Base-by-base conservation (phyloP, 2,888 invertebrate species). In the Allophyes oxyacanthae region DNA sequence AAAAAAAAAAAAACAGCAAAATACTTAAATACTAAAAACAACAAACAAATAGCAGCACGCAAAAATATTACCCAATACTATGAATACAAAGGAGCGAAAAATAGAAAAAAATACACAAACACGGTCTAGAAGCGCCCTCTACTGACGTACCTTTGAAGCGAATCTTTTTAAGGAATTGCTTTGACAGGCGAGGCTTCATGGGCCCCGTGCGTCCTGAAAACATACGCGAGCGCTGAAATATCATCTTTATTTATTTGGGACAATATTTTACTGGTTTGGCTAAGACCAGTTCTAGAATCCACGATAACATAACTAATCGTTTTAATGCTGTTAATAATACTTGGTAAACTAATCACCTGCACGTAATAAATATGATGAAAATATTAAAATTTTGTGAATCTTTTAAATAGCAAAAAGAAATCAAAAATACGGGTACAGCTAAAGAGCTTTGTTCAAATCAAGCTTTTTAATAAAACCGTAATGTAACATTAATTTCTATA, bases 131-230 rank as follows among this genome's bases (percentile, higher is more conserved):
- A 83, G 81, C 80, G 78, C 87, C 89, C 83, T 76, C 91, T 91
- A 90, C 85, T 65, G 81, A 89, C 92, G 76, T 92, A 93, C 92
- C 92, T 93, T 90, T 92, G 81, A 82, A 86, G 51, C 90, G 89
- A 64, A 87, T 86, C 86, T 92, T 93, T 92, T 93, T 93, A 79
- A 91, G 78, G 72, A 88, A 90, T 82, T 84, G 84, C 84, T 92
- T 93, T 70, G 89, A 78, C 52, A 84, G 83, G 40, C 88, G 89
- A 71, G 91, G 78, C 84, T 91, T 92, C 78, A 79, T 84, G 51
- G 89, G 87, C 72, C 87, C 88, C 72, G 83, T 68, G 34, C 91
- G 88, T 64, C 92, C 92, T 92, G 92, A 66, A 90, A 91, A 82
- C 75, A 80, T 64, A 79, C 44, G 58, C 52, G 15, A 10, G 20